Evolutionary conservation across 2,888 invertebrate genomes (phyloP), one percentile per base, ranked within the genome.

Genomic region (Caenorhabditis sp.): DNA sequence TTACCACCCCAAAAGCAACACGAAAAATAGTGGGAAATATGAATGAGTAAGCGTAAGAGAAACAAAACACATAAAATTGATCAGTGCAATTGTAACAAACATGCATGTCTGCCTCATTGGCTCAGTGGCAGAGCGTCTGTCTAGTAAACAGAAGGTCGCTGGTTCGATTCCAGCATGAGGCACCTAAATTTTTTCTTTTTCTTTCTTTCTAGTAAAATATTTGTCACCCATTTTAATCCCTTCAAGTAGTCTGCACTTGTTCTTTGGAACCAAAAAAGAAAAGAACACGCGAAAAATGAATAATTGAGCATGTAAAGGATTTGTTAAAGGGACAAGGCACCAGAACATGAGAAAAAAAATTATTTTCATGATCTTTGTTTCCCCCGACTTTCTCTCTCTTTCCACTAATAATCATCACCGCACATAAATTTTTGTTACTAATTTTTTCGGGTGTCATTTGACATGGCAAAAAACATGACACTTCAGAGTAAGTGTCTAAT

Each of bases 71-170:
- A 43, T 43, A 7, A 3, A 43, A 10, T 10, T 17, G 43, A 43
- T 43, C 7, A 43, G 31, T 31, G 14, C 8, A 2, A 14, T 43
- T 43, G 43, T 5, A 14, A 43, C 5, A 3, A 14, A 12, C 12
- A 14, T 14, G 2, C 7, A 3, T 14, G 43, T 43, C 8, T 14
- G 84, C 84, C 84, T 84, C 77, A 82, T 83, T 84, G 83, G 84
- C 84, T 84, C 83, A 85, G 84, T 80, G 84, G 84, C 83, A 85
- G 83, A 84, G 84, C 85, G 84, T 85, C 84, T 84, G 85, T 85
- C 85, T 85, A 79, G 83, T 85, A 84, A 85, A 85, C 85, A 84
- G 83, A 84, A 85, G 85, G 83, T 84, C 85, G 83, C 83, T 77
- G 82, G 83, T 83, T 83, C 83, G 78, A 83, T 83, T 83, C 83